Percentiles rank a stretch among this genome's conserved stretches.
Evolutionary conservation across 2,113 vertebrate species (phyloP).

Genomic region (Hassar affinis): DNA sequence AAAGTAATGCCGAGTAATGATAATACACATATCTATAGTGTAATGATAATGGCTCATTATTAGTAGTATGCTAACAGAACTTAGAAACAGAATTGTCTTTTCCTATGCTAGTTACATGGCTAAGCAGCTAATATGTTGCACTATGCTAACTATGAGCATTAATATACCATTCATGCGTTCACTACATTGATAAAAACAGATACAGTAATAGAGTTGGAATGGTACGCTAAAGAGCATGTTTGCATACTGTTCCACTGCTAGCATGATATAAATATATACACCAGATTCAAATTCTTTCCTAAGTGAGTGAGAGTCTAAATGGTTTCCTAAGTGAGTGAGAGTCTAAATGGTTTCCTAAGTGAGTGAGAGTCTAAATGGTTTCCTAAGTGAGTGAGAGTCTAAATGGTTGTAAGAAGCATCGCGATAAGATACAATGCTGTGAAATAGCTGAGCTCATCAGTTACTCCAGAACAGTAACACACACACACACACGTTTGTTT

Average conservation of each 20-base stretch:
- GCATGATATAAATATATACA: background rate
- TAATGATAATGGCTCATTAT: no score
- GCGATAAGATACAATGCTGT: background rate
- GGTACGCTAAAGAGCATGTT: background rate
- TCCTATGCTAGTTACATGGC: background rate
- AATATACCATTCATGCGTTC: background rate
- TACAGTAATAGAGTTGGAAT: background rate
- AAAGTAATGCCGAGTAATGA: background rate
- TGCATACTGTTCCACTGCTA: background rate
- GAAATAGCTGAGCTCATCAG: conserved; percentile 21
- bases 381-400: no score
- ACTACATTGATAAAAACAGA: background rate
- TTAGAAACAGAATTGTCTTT: background rate
- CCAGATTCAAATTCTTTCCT: background rate
- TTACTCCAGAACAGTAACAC: background rate
- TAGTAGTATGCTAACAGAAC: background rate
- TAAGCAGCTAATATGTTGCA: background rate
- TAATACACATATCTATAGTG: background rate
- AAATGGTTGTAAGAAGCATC: background rate
- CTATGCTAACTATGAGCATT: background rate
- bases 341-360: no score
- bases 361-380: no score
- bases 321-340: no score
- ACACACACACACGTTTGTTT: no score
- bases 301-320: background rate